phyloP scores from a whole-genome alignment of 2,113 vertebrate genomes.

The Nothobranchius kuhntae region DNA sequence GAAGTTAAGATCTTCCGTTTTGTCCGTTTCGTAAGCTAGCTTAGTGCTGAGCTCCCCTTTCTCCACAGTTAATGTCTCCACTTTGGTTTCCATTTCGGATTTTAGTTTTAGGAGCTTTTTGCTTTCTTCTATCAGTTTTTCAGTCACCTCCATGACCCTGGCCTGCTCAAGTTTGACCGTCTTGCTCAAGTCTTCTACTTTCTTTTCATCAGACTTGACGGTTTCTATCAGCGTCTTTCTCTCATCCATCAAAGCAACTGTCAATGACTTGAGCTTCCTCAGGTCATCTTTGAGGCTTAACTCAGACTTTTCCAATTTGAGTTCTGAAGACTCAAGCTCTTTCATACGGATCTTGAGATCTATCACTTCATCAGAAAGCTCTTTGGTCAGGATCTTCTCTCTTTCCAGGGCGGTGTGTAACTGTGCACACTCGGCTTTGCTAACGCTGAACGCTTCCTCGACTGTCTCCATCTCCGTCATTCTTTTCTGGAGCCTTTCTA shows the following conservation, averaged over 20 bases:
- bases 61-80: constrained; percentile 85
- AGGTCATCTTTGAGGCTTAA: constrained; percentile 92
- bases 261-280: constrained; percentile 93
- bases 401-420: constrained; percentile 86
- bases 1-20: constrained; percentile 84
- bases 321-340: constrained; percentile 91
- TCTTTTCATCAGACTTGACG: constrained; percentile 91
- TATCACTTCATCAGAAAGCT: constrained; percentile 90
- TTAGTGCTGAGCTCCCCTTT: constrained; percentile 85
- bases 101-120: constrained; percentile 95
- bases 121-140: constrained; percentile 96
- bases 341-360: constrained; percentile 90
- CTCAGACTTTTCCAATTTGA: constrained; percentile 91
- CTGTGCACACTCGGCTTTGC: constrained; percentile 88
- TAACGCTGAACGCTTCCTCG: constrained; percentile 87
- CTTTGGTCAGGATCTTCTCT: constrained; percentile 89
- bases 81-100: constrained; percentile 94
- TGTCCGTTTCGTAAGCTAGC: constrained; percentile 85
- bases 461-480: constrained; percentile 92
- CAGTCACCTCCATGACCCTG: constrained; percentile 96
- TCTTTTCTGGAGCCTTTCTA: constrained; percentile 92
- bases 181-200: constrained; percentile 86
- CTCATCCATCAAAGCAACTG: constrained; percentile 93
- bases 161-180: constrained; percentile 90
- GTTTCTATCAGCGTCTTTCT: constrained; percentile 91